Conservation (phyloP, 2,888 invertebrate genomes). For the Stictocephala bisonia region DNA sequence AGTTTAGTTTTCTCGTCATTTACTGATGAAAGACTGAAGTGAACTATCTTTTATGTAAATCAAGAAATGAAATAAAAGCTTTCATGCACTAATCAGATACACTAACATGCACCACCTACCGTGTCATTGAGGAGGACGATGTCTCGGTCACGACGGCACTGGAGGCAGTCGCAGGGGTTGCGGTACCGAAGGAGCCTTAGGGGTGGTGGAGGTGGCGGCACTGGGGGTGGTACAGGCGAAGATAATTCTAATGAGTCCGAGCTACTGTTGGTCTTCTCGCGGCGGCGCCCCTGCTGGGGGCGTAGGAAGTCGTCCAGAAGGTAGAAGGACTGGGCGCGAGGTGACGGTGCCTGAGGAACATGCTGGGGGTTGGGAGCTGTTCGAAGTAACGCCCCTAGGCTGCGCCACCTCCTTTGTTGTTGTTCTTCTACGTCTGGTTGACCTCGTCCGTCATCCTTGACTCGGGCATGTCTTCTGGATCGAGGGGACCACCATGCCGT, state of each 20-base stretch:
- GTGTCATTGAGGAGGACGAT: conserved; percentile 47
- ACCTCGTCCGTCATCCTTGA: conserved; percentile 58
- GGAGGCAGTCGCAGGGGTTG: conserved; percentile 54
- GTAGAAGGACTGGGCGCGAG: conserved; percentile 66
- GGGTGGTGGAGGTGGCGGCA: conserved; percentile 66
- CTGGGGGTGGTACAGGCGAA: conserved; percentile 65
- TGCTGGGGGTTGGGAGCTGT: conserved; percentile 58
- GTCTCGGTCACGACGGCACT: conserved; percentile 52
- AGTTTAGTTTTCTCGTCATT: too few relatives aligned
- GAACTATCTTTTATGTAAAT: too few relatives aligned
- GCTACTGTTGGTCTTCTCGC: conserved; percentile 58
- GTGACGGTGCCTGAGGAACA: conserved; percentile 61
- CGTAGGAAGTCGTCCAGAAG: conserved; percentile 66
- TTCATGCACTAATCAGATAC: too few relatives aligned
- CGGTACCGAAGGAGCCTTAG: conserved; percentile 59
- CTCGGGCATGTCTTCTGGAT: conserved; percentile 55
- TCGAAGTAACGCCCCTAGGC: conserved; percentile 65
- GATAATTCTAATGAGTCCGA: conserved; percentile 64
- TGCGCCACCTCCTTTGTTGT: conserved; percentile 65
- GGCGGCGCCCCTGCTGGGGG: conserved; percentile 59
- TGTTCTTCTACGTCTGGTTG: conserved; percentile 58
- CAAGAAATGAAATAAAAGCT: too few relatives aligned
- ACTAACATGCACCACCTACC: conserved; percentile 27
- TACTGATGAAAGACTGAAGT: too few relatives aligned
- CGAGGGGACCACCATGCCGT: conserved; percentile 60